Conservation (phyloP, 2,113 vertebrate genomes). For the Myiozetetes cayanensis region DNA sequence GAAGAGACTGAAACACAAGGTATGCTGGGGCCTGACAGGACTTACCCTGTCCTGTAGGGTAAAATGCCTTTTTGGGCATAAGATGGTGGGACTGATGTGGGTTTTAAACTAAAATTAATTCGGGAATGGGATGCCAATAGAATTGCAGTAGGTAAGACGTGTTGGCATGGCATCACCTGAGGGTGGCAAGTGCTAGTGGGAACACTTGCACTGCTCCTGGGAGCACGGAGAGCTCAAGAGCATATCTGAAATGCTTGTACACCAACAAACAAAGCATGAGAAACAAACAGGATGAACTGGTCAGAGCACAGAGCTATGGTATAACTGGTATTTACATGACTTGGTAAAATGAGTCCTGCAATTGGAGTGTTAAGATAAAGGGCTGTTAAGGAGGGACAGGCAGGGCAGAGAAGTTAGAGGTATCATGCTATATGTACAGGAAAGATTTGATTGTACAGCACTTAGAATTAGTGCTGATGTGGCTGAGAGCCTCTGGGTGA, state of each 20-base stretch:
- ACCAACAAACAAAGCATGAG: not conserved
- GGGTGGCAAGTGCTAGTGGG: not conserved
- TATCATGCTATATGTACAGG: not conserved
- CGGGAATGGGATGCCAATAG: not conserved
- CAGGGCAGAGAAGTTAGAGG: not conserved
- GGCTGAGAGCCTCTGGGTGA: not conserved
- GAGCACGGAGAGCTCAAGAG: not conserved
- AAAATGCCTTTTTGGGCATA: rapidly evolving
- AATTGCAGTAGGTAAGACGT: not conserved
- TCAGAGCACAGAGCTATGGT: not conserved
- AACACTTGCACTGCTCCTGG: not conserved
- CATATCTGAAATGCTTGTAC: not conserved
- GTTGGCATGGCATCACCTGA: not conserved
- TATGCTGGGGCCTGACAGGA: not conserved
- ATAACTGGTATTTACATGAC: not conserved
- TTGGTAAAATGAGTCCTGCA: not conserved
- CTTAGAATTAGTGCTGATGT: not conserved
- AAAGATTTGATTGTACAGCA: not conserved
- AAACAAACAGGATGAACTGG: not conserved
- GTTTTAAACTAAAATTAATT: not conserved
- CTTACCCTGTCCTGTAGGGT: not conserved
- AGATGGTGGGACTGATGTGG: not conserved
- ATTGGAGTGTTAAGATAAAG: not conserved
- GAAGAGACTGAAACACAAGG: not conserved
- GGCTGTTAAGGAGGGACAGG: not conserved